Base-by-base conservation (phyloP, 2,888 invertebrate genomes). In the Apodemia mormo region DNA sequence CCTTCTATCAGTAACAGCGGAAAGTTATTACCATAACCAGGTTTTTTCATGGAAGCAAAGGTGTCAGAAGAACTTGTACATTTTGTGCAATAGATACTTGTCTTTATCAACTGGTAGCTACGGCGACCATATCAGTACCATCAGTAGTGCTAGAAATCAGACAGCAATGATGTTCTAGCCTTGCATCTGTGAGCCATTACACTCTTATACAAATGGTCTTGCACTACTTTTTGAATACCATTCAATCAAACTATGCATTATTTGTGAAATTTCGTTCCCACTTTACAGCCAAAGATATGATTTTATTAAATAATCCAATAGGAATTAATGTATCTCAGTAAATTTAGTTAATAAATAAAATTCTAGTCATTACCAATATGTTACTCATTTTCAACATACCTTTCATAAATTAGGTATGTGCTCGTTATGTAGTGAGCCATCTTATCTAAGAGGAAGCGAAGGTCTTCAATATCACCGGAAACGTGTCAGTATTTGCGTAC, bases 141-240 rank as follows among this genome's bases (percentile, higher is more conserved):
- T 61, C 68, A 64, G 64, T 49, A 68, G 68, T 68, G 64, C 45
- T 68, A 45, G 61, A 30, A 33, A 68, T 68, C 30, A 68, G 68
- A 64, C 29, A 68, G 22, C 68, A n/a, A n/a, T n/a, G 58, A 61
- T 37, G 58, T 52, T 67, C 30, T 58, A 67, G 67, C 67, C 54
- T 54, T 54, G 14, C 33, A 58, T 12, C 12, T 67, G 12, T n/a
- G 40, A 54, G n/a, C 30, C 67, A 67, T n/a, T 67, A 58, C 67
- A 56, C 30, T 67, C 33, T 67, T 68, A 68, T 68, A 61, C 29
- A 68, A 9, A 68, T 43, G 33, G 43, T 68, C 33, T n/a, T n/a
- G n/a, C n/a, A n/a, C n/a, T n/a, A n/a, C n/a, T n/a, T n/a, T n/a
- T n/a, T n/a, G n/a, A n/a, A n/a, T n/a, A n/a, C n/a, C n/a, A n/a